Evolutionary conservation across 2,797 vertebrate genomes (phyloP).

Genomic region (Eospalax fontanierii): DNA sequence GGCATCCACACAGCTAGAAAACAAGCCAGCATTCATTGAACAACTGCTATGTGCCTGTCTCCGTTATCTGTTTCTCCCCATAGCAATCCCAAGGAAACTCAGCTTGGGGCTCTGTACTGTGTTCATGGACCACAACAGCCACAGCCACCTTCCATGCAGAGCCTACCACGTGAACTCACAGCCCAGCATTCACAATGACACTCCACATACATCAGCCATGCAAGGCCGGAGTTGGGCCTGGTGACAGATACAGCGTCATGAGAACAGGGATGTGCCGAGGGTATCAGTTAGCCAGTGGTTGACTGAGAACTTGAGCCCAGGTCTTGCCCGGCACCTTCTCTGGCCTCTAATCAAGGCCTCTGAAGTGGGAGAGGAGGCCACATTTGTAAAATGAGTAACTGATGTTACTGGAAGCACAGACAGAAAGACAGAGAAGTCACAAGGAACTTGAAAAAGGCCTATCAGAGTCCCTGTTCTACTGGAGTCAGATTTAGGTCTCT

Average conservation of each 20-base stretch:
- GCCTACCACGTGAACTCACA: neutral
- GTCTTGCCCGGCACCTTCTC: neutral
- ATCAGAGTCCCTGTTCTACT: fast-evolving
- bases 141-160: fast-evolving
- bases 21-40: neutral
- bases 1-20: neutral
- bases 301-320: neutral
- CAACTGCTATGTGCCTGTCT: neutral
- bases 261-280: neutral
- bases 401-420: neutral
- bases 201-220: neutral
- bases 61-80: neutral
- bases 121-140: neutral
- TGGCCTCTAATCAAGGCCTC: neutral
- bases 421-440: neutral
- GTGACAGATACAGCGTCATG: fast-evolving
- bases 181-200: neutral
- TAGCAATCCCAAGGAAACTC: no score
- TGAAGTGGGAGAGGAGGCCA: neutral
- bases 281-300: neutral
- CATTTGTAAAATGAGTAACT: neutral
- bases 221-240: neutral
- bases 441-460: neutral
- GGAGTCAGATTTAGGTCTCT: neutral
- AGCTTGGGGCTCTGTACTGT: no score